Percentiles rank a stretch among this genome's conserved stretches.
Conservation (phyloP, 2,797 vertebrate genomes). For the Malacoraja senta region DNA sequence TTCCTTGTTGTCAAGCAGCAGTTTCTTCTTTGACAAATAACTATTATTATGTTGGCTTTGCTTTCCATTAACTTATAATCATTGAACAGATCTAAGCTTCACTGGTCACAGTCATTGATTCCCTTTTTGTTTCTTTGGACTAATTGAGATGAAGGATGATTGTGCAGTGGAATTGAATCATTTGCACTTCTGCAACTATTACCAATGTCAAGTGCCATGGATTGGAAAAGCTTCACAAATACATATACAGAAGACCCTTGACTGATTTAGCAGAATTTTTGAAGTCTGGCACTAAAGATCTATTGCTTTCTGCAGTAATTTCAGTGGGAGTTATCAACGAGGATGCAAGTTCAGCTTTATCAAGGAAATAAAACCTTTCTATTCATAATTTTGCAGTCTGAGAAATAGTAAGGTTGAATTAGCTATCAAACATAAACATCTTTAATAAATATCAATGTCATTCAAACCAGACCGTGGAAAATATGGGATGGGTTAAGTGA, state of each 20-base stretch:
- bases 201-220: neutral
- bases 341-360: neutral
- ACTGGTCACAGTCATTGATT: neutral
- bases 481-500: too few species aligned
- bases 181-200: constrained; percentile 15
- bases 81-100: constrained; percentile 18
- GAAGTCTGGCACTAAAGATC: neutral
- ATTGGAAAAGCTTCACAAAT: too few species aligned
- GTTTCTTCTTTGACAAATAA: constrained; percentile 21
- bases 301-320: neutral
- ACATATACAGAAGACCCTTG: too few species aligned
- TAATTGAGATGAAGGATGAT: constrained; percentile 32
- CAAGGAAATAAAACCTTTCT: neutral
- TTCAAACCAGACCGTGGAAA: neutral
- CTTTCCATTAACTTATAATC: constrained; percentile 31
- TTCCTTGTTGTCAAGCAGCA: constrained; percentile 13
- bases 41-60: constrained; percentile 1
- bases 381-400: neutral
- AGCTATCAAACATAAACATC: neutral
- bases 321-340: neutral
- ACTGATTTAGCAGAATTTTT: too few species aligned
- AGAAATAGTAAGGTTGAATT: neutral
- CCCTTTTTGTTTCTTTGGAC: constrained; percentile 9
- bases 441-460: neutral
- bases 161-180: neutral